A percentile compares a stretch with the other conserved stretches of the same genome.
phyloP scores from a whole-genome alignment of 2,797 vertebrate species.

The Glossophaga mutica region DNA sequence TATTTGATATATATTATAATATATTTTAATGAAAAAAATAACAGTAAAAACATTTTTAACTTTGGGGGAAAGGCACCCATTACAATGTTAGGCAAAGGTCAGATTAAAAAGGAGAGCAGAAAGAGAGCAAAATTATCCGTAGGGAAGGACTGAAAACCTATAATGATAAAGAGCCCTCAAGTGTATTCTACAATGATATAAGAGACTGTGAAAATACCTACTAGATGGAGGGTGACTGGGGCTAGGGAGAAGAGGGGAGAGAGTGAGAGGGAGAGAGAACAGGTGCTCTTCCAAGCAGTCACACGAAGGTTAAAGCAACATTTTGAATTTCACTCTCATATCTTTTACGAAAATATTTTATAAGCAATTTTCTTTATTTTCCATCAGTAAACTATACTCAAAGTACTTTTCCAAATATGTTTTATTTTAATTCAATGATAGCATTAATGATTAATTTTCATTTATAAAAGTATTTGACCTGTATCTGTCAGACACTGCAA shows the following conservation, averaged over 20 bases:
- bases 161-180: not conserved
- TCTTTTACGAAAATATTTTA: not conserved
- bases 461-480: not conserved
- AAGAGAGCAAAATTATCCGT: not conserved
- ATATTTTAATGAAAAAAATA: not conserved
- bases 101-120: not conserved
- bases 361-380: not conserved
- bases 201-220: not conserved
- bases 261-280: not conserved
- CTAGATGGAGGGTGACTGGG: not conserved
- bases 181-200: not conserved
- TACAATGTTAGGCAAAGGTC: not conserved
- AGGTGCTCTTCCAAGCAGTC: fast-evolving
- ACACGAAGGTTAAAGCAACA: not conserved
- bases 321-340: not conserved
- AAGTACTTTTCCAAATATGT: not conserved
- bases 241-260: not conserved
- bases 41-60: not conserved
- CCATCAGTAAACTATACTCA: not conserved
- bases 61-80: not conserved
- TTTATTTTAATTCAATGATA: not conserved
- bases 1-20: not conserved
- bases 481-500: not conserved
- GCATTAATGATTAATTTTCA: not conserved
- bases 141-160: not conserved